A percentile compares a stretch with the other conserved stretches of the same genome.
phyloP scores from a whole-genome alignment of 2,113 vertebrate genomes.

The Casuarius casuarius region DNA sequence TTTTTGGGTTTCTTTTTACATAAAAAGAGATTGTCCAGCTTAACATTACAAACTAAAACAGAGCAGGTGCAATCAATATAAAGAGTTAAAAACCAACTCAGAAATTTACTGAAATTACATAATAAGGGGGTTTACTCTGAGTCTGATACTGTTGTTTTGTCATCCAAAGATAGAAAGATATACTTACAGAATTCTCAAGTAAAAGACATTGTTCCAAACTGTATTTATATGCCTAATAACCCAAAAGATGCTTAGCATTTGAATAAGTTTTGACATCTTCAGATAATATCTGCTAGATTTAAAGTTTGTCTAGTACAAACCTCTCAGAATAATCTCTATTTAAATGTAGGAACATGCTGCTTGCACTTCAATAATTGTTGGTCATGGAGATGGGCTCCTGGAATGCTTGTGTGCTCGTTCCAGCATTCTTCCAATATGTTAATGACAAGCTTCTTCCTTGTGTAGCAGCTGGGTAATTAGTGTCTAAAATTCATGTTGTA shows the following conservation, averaged over 20 bases:
- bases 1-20: background rate
- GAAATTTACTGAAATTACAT: background rate
- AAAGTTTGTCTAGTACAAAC: background rate
- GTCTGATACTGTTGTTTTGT: background rate
- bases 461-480: background rate
- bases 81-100: background rate
- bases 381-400: constrained; percentile 22
- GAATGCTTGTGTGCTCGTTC: background rate
- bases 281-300: background rate
- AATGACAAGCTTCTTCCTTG: background rate
- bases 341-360: background rate
- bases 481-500: background rate
- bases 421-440: background rate
- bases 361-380: background rate
- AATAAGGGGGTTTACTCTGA: background rate
- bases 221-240: background rate
- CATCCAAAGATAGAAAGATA: background rate
- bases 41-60: background rate
- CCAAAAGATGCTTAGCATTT: background rate
- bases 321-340: background rate
- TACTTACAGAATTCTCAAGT: background rate
- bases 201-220: background rate
- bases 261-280: background rate
- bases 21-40: background rate
- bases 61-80: background rate